These are phyloP conservation scores for Greenwoodochromis staneri DNA, from an alignment of 2,113 vertebrate species.

Conservation along the genomic window DNA sequence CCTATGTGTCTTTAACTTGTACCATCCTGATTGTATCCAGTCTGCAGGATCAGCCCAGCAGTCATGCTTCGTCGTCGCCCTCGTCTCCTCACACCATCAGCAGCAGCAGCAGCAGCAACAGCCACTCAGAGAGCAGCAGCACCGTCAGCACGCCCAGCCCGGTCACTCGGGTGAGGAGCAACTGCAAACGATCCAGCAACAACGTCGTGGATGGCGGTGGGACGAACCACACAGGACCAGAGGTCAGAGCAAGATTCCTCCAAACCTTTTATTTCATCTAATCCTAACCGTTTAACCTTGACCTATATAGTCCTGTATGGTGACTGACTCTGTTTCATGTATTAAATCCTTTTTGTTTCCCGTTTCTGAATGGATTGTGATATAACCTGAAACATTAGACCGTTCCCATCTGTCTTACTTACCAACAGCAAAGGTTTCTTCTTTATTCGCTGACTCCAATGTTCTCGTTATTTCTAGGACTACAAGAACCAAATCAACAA, in stretches of 20 bases:
- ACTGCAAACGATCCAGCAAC: constrained; percentile 50
- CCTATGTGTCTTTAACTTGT: background rate
- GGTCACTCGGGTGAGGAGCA: constrained; percentile 59
- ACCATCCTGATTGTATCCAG: constrained; percentile 60
- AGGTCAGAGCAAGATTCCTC: constrained; percentile 7
- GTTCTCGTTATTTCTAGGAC: background rate
- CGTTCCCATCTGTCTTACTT: background rate
- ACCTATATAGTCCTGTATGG: rapidly evolving
- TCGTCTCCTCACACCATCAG: constrained; percentile 59
- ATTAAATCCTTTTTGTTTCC: background rate
- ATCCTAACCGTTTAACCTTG: background rate
- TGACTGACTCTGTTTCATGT: background rate
- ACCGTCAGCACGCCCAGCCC: constrained; percentile 73
- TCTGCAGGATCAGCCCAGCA: constrained; percentile 44
- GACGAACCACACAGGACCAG: background rate
- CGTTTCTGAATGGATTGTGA: background rate
- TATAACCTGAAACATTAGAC: background rate
- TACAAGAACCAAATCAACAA: constrained; percentile 42
- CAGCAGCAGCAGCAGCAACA: constrained; percentile 61
- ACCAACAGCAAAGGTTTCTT: background rate
- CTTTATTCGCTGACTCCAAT: background rate
- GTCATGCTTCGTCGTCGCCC: constrained; percentile 52
- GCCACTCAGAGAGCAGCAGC: constrained; percentile 74
- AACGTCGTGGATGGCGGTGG: background rate
- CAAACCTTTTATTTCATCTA: background rate